Evolutionary conservation across 2,888 invertebrate species (phyloP).

Genomic region (Drosophila conformis): DNA sequence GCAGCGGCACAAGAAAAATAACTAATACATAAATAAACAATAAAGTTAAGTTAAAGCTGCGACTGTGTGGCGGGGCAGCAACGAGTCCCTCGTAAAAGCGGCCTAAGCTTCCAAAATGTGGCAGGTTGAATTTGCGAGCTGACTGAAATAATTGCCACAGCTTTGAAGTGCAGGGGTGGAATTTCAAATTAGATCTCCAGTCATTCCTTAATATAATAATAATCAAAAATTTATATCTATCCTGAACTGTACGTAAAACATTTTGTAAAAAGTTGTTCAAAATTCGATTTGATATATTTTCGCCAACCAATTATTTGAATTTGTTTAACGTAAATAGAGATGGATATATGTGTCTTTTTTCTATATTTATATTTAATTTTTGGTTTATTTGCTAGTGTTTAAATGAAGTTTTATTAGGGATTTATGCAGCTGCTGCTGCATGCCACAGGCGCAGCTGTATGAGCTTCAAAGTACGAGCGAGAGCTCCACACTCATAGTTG

Average conservation of each 20-base stretch:
- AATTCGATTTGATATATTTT: neutral
- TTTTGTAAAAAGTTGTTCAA: neutral
- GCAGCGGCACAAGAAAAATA: constrained; percentile 13
- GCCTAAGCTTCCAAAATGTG: constrained; percentile 14
- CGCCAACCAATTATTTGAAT: neutral
- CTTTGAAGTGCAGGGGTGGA: constrained; percentile 8
- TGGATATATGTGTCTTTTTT: neutral
- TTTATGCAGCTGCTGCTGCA: constrained; percentile 36
- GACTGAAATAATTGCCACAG: constrained; percentile 18
- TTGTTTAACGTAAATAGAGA: too few relatives aligned
- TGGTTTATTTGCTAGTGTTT: constrained; percentile 7
- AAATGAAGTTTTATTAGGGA: constrained; percentile 41
- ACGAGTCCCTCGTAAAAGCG: constrained; percentile 23
- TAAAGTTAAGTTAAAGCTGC: constrained; percentile 51
- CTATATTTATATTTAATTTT: constrained; percentile 34
- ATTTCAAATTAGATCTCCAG: constrained; percentile 1
- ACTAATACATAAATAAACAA: constrained; percentile 69
- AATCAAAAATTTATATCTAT: neutral
- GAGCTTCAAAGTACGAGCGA: constrained; percentile 4
- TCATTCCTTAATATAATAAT: neutral
- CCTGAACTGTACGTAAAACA: neutral
- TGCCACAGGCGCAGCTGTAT: constrained; percentile 2
- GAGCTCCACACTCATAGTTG: constrained; percentile 34
- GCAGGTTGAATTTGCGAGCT: constrained; percentile 10
- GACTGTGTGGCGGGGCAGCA: neutral